These are phyloP conservation scores for Liodrosophila aerea DNA, from an alignment of 2,888 invertebrate species.

Conservation along the genomic window DNA sequence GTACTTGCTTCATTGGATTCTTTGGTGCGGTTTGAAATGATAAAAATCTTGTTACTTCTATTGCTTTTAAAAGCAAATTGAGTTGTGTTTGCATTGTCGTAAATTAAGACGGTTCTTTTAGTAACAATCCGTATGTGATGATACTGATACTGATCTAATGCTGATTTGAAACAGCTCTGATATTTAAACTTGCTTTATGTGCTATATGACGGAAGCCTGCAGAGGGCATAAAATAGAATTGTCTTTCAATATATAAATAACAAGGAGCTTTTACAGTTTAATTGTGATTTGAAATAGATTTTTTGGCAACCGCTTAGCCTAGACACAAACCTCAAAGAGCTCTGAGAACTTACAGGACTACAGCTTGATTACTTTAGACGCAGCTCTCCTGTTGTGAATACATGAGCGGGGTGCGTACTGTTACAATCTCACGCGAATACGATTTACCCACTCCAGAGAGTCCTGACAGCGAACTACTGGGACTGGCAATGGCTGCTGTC, in stretches of 20 bases:
- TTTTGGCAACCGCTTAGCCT: constrained; percentile 71
- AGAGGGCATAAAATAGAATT: constrained; percentile 10
- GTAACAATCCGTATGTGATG: too few relatives aligned
- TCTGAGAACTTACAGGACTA: constrained; percentile 41
- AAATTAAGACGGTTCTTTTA: too few relatives aligned
- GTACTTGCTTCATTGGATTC: constrained; percentile 32
- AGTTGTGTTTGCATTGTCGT: too few relatives aligned
- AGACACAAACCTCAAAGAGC: constrained; percentile 72
- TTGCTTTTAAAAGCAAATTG: too few relatives aligned
- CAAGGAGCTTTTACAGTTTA: constrained; percentile 16
- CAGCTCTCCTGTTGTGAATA: constrained; percentile 87
- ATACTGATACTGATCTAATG: too few relatives aligned
- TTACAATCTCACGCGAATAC: constrained; percentile 86
- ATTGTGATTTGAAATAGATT: constrained; percentile 14
- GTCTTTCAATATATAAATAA: background rate
- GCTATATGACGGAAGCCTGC: background rate
- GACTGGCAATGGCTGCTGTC: constrained; percentile 80
- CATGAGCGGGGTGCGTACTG: constrained; percentile 87
- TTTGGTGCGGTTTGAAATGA: constrained; percentile 13
- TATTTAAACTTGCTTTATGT: background rate
- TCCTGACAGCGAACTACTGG: constrained; percentile 80
- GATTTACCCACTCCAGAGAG: constrained; percentile 81
- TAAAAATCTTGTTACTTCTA: background rate
- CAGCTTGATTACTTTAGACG: constrained; percentile 83
- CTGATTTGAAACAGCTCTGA: too few relatives aligned